Conservation (phyloP, 2,113 vertebrate species). For the Labrus mixtus region DNA sequence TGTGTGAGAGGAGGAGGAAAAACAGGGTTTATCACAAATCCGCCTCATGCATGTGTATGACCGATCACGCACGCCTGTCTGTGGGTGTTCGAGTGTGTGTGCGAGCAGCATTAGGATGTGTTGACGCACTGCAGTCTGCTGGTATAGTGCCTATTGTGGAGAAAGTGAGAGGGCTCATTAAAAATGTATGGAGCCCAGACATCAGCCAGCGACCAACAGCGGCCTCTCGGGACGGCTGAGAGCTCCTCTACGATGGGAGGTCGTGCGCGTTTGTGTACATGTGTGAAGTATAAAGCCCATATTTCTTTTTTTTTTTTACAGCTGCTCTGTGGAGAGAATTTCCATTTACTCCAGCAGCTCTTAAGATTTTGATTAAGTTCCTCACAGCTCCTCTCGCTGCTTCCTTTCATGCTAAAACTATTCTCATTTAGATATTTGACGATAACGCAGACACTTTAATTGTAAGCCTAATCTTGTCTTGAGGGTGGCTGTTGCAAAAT, state of each 20-base stretch:
- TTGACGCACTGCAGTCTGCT: constrained; percentile 79
- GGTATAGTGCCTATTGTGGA: constrained; percentile 81
- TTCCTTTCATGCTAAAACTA: constrained; percentile 49
- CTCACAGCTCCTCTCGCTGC: constrained; percentile 1
- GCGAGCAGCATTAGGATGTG: constrained; percentile 62
- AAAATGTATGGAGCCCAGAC: constrained; percentile 73
- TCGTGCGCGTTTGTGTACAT: background rate
- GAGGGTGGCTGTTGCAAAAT: constrained; percentile 50
- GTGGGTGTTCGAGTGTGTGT: constrained; percentile 12
- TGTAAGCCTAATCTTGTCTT: constrained; percentile 59
- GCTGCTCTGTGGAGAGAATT: background rate
- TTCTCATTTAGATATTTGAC: constrained; percentile 60
- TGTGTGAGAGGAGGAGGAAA: constrained; percentile 18
- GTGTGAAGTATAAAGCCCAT: constrained; percentile 10
- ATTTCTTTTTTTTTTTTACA: background rate
- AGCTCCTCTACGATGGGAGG: constrained; percentile 29
- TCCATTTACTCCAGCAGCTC: constrained; percentile 16
- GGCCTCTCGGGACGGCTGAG: constrained; percentile 56
- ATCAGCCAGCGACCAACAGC: constrained; percentile 62
- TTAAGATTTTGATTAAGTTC: constrained; percentile 10
- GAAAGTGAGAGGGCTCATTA: constrained; percentile 80
- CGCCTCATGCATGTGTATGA: constrained; percentile 12
- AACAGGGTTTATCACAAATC: constrained; percentile 28
- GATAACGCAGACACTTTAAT: constrained; percentile 56
- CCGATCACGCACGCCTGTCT: constrained; percentile 30